Evolutionary conservation across 2,888 invertebrate species (phyloP), one percentile per base, ranked within the genome.

Genomic region (Volucella bombylans): DNA sequence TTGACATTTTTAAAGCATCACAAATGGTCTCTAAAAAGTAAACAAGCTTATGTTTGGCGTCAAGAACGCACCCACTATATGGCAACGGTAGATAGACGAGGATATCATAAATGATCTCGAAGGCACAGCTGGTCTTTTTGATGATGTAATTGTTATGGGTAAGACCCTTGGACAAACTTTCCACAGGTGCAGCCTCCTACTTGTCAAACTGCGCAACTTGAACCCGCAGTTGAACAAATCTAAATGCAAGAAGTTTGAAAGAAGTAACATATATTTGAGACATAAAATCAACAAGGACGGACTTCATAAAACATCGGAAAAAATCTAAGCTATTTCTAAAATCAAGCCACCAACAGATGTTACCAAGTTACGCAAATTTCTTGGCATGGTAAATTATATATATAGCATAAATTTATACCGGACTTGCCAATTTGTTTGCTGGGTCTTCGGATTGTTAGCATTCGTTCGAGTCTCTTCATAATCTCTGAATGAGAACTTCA

Each of bases 401-500:
- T n/a, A n/a, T 54, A 54, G 31, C 23, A 54, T 15, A 54, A 54
- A 11, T 31, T 54, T 12, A 54, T 31, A 2, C 54, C 54, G 23
- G 54, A 31, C 4, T 23, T 23, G 18, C 2, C 18, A 23, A 23
- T 52, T 54, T 52, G 12, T 23, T 23, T 2, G 54, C 6, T 18
- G 31, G 12, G 18, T 18, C 18, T 18, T 18, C 31, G 2, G 69
- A 47, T 3, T 45, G 52, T 18, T 54, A 54, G 14, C 38, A 38
- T 9, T 86, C 89, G 4, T 90, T 90, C 78, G 65, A 88, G 2
- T 38, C 72, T 41, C 86, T 90, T 38, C 90, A 90, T 14, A 54
- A n/a, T n/a, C n/a, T n/a, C n/a, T 83, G 49, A 72, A 87, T 73
- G 15, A 78, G 55, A 64, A 41, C 68, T 81, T 69, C 12, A 88